A percentile compares a stretch with the other conserved stretches of the same genome.
Conservation (phyloP, 2,888 invertebrate species). For the Bellardia pandia region DNA sequence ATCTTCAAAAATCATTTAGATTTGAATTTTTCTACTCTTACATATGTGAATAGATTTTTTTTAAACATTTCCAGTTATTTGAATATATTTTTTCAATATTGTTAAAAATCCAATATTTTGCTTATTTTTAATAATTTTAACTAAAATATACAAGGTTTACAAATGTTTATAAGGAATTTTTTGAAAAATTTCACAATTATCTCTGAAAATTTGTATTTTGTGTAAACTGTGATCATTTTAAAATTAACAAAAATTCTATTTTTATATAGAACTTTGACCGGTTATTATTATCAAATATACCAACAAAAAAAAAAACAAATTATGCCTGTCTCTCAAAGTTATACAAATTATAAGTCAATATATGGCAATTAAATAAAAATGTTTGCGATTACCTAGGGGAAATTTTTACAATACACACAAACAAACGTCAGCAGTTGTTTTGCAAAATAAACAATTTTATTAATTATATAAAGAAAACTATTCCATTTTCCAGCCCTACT, state of each 20-base stretch:
- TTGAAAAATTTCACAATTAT: too few relatives aligned
- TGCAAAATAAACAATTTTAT: background rate
- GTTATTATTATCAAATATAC: background rate
- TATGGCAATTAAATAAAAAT: slow-evolving; percentile 6
- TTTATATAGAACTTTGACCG: background rate
- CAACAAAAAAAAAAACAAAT: background rate
- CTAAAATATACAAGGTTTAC: too few relatives aligned
- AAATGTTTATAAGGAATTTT: too few relatives aligned
- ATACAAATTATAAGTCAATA: slow-evolving; percentile 6
- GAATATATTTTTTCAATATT: too few relatives aligned
- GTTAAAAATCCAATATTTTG: too few relatives aligned
- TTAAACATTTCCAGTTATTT: too few relatives aligned
- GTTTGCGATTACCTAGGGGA: background rate
- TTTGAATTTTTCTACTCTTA: too few relatives aligned
- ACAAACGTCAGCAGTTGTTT: slow-evolving; percentile 28
- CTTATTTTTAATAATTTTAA: too few relatives aligned
- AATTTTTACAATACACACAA: background rate
- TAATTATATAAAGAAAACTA: slow-evolving; percentile 31
- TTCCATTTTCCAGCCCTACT: background rate
- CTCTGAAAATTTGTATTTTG: too few relatives aligned
- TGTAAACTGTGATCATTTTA: too few relatives aligned
- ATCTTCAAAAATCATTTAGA: too few relatives aligned
- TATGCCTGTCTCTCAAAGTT: slow-evolving; percentile 1
- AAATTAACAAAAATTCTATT: background rate
- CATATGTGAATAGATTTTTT: too few relatives aligned